These are phyloP conservation scores for Lateolabrax maculatus DNA, from an alignment of 2,797 vertebrate species.

Conservation along the genomic window DNA sequence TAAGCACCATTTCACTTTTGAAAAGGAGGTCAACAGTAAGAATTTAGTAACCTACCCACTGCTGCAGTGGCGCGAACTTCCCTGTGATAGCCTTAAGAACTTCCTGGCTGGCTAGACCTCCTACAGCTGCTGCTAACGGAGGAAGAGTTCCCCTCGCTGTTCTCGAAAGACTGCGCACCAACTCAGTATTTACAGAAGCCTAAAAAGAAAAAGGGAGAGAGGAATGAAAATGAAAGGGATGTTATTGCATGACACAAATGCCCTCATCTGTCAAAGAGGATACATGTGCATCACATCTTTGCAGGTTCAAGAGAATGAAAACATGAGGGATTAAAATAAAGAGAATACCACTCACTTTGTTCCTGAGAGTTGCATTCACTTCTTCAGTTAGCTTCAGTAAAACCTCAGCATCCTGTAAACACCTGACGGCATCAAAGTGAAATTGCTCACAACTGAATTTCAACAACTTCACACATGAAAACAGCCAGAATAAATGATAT, in stretches of 20 bases:
- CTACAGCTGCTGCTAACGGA: slow-evolving; percentile 92
- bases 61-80: slow-evolving; percentile 97
- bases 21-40: not conserved
- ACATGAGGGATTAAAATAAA: not conserved
- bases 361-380: slow-evolving; percentile 88
- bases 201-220: slow-evolving; percentile 43
- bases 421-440: slow-evolving; percentile 82
- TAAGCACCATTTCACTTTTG: not conserved
- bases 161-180: slow-evolving; percentile 91
- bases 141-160: slow-evolving; percentile 91
- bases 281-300: not conserved
- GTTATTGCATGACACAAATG: not conserved
- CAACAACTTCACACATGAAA: not conserved
- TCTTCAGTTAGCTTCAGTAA: slow-evolving; percentile 90
- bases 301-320: slow-evolving; percentile 16
- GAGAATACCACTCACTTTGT: slow-evolving; percentile 85
- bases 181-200: slow-evolving; percentile 86
- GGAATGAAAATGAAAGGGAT: not conserved
- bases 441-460: slow-evolving; percentile 21
- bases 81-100: slow-evolving; percentile 97
- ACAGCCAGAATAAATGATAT: not conserved
- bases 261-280: not conserved
- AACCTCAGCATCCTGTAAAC: slow-evolving; percentile 92
- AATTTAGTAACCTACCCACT: slow-evolving; percentile 90
- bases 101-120: slow-evolving; percentile 96